Percentiles rank a stretch among this genome's conserved stretches.
These are phyloP conservation scores for Bombus consobrinus DNA, from an alignment of 1,140 invertebrate species.

Conservation along the genomic window DNA sequence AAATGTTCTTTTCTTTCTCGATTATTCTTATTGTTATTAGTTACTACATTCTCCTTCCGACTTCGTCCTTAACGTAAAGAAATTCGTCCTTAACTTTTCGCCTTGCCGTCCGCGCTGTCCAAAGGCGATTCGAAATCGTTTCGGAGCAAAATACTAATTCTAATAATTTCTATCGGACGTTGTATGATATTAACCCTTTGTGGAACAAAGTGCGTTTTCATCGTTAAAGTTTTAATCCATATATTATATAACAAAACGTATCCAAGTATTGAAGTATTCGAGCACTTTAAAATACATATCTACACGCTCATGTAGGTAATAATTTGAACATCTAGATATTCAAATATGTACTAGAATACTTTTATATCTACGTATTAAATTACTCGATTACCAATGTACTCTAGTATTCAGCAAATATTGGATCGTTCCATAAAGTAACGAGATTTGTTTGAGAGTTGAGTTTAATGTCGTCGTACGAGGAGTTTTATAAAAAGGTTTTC, in stretches of 20 bases:
- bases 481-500: neutral
- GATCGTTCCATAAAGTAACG: too few relatives aligned
- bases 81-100: constrained; percentile 63
- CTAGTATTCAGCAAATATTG: neutral
- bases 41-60: constrained; percentile 32
- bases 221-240: neutral
- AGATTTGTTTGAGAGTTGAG: neutral
- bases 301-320: neutral
- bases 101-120: constrained; percentile 69
- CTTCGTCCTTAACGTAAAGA: constrained; percentile 52
- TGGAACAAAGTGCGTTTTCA: neutral
- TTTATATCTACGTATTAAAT: neutral
- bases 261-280: neutral
- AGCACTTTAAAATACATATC: neutral
- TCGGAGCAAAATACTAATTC: neutral
- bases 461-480: neutral
- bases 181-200: neutral
- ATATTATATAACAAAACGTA: neutral
- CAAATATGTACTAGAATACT: neutral
- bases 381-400: neutral
- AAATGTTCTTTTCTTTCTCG: constrained; percentile 56
- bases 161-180: neutral
- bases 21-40: constrained; percentile 51
- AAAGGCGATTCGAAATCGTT: constrained; percentile 50
- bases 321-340: neutral